A percentile compares a stretch with the other conserved stretches of the same genome.
Conservation (phyloP, 2,113 vertebrate species). For the Pelecanoides urinatrix region DNA sequence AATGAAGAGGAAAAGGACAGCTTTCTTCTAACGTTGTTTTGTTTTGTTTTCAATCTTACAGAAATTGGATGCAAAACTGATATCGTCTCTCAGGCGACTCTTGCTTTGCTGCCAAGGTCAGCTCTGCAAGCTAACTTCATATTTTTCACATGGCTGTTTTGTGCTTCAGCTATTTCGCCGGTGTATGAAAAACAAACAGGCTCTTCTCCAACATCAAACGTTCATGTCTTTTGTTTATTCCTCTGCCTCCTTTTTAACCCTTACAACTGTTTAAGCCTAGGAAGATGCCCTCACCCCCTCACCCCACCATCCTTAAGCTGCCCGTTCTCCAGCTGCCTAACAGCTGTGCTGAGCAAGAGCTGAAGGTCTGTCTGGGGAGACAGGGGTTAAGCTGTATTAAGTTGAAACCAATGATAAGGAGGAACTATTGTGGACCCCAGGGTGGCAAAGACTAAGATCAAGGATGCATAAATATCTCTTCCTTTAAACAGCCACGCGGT, state of each 20-base stretch:
- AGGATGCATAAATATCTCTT: background rate
- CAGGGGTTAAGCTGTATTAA: background rate
- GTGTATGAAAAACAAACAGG: background rate
- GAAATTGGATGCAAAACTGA: background rate
- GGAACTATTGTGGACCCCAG: background rate
- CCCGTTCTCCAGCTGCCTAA: background rate
- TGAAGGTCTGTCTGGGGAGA: background rate
- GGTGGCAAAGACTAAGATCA: background rate
- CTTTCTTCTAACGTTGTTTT: background rate
- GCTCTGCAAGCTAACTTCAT: background rate
- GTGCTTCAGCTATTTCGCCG: background rate
- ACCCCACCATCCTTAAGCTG: background rate
- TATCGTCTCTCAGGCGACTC: background rate
- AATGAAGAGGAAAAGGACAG: background rate
- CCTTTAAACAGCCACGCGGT: background rate
- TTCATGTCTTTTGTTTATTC: background rate
- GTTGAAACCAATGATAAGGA: background rate
- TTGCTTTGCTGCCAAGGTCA: slow-evolving; percentile 48
- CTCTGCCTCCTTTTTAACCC: background rate
- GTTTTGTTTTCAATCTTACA: background rate
- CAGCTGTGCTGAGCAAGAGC: background rate
- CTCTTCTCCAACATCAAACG: background rate
- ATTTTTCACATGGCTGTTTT: slow-evolving; percentile 6
- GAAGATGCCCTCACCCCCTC: background rate
- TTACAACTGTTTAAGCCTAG: background rate